These are phyloP conservation scores for Drosophila pectinifera DNA, from an alignment of 1,140 invertebrate genomes.

Conservation along the genomic window DNA sequence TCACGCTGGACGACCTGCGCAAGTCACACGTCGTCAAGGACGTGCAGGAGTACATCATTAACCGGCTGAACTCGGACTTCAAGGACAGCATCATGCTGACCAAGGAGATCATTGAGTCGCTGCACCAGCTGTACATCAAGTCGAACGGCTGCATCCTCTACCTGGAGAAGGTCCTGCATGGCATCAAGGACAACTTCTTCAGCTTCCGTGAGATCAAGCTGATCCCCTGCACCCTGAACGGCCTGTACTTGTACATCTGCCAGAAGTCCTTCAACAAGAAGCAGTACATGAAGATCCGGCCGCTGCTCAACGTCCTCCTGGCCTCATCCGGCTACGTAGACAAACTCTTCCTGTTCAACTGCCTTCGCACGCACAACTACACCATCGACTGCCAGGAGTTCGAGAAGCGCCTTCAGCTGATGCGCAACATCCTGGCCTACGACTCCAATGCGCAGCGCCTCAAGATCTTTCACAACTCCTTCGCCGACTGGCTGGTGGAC, in stretches of 20 bases:
- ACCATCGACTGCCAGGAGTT: slow-evolving; percentile 94
- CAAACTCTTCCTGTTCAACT: slow-evolving; percentile 92
- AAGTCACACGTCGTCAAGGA: slow-evolving; percentile 95
- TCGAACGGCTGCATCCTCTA: slow-evolving; percentile 98
- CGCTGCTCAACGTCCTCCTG: slow-evolving; percentile 94
- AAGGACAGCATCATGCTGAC: slow-evolving; percentile 85
- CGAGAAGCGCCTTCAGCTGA: slow-evolving; percentile 91
- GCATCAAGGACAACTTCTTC: slow-evolving; percentile 96
- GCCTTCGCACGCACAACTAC: slow-evolving; percentile 92
- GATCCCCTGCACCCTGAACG: slow-evolving; percentile 97
- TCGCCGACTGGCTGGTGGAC: slow-evolving; percentile 97
- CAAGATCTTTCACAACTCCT: slow-evolving; percentile 95
- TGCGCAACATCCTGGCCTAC: slow-evolving; percentile 88
- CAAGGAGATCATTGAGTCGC: slow-evolving; percentile 94
- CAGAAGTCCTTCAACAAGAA: slow-evolving; percentile 95
- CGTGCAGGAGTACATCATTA: slow-evolving; percentile 97
- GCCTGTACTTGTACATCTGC: slow-evolving; percentile 97
- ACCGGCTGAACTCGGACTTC: slow-evolving; percentile 92
- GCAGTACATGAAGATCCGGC: slow-evolving; percentile 92
- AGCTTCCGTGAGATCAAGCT: slow-evolving; percentile 93
- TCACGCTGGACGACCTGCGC: slow-evolving; percentile 94
- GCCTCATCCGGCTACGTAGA: slow-evolving; percentile 94
- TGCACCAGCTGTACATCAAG: slow-evolving; percentile 98
- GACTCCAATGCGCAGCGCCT: slow-evolving; percentile 87
- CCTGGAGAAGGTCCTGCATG: slow-evolving; percentile 96